Base-by-base conservation (phyloP, 2,113 vertebrate species). In the Neolamprologus variostigma region DNA sequence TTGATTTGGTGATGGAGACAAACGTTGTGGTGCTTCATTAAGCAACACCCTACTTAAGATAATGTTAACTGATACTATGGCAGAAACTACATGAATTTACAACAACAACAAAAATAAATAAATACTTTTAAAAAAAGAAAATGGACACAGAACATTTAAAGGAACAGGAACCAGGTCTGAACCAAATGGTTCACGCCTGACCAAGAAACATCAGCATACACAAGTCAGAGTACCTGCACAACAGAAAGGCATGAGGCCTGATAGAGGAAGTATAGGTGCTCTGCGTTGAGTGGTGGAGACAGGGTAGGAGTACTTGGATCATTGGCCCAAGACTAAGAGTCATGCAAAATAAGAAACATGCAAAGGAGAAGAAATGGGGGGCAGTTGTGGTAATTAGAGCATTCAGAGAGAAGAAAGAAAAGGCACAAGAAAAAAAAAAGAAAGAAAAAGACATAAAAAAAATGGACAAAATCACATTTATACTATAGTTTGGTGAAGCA, bases 261-360 rank as follows among this genome's bases (percentile, higher is more conserved):
- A 96, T 96, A 97, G 87, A 96, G 95, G 93, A 97, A 97, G 94
- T 95, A 96, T 50, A 97, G 96, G 40, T 97, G 95, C 91, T 96
- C 96, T 87, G 95, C 96, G 87, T 96, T 96, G 94, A 96, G 87
- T 92, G 96, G 95, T 91, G 96, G 96, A 94, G 96, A 96, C 92
- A 96, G 89, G 88, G 96, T 86, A 91, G 95, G 93, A 93, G 95
- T 87, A 85, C 95, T 96, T 93, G 90, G 92, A 89, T 96, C 94
- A 92, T 68, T 94, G 92, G 93, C 87, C 94, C 94, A 95, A 95
- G 95, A 93, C 96, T 96, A 93, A 93, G 47, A 95, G 81, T 93
- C 90, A 96, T 93, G 94, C 93, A 95, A 93, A 89, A 88, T 73
- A 80, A 87, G 93, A 85, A 95, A 94, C 94, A 93, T 95, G 95